Evolutionary conservation across 2,797 vertebrate genomes (phyloP).

Genomic region (Lerista edwardsae): DNA sequence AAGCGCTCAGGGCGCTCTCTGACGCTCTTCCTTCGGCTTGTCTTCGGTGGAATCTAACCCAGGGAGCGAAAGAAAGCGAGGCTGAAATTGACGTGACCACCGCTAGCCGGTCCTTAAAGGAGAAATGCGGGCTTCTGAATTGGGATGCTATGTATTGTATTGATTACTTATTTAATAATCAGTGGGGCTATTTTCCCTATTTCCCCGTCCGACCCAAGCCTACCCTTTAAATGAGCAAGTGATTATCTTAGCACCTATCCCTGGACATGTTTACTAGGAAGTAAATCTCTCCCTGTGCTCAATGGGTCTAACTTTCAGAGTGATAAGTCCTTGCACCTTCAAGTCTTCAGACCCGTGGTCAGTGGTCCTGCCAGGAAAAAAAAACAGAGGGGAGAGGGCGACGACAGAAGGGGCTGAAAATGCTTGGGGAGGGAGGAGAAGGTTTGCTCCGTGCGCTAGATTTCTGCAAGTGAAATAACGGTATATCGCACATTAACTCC

Average conservation of each 20-base stretch:
- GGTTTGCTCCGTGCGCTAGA: no score
- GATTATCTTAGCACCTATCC: not conserved
- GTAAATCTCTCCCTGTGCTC: not conserved
- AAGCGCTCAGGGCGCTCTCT: constrained; percentile 36
- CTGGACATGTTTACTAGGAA: not conserved
- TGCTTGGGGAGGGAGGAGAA: no score
- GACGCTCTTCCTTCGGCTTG: not conserved
- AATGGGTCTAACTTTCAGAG: not conserved
- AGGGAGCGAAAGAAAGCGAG: no score
- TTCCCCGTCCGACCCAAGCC: not conserved
- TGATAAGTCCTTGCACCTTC: not conserved
- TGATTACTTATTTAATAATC: not conserved
- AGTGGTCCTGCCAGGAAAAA: no score
- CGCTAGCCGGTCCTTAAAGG: not conserved
- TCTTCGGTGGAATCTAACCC: not conserved
- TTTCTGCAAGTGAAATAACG: no score
- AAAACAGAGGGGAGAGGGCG: no score
- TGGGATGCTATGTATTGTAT: not conserved
- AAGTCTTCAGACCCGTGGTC: not conserved
- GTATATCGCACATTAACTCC: no score
- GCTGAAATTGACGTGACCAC: not conserved
- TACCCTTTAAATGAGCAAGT: not conserved
- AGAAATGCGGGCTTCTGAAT: not conserved
- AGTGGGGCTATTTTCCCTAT: no score
- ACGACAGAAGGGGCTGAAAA: no score